Evolutionary conservation across 2,888 invertebrate species (phyloP).

Genomic region (Cyclophora punctaria): DNA sequence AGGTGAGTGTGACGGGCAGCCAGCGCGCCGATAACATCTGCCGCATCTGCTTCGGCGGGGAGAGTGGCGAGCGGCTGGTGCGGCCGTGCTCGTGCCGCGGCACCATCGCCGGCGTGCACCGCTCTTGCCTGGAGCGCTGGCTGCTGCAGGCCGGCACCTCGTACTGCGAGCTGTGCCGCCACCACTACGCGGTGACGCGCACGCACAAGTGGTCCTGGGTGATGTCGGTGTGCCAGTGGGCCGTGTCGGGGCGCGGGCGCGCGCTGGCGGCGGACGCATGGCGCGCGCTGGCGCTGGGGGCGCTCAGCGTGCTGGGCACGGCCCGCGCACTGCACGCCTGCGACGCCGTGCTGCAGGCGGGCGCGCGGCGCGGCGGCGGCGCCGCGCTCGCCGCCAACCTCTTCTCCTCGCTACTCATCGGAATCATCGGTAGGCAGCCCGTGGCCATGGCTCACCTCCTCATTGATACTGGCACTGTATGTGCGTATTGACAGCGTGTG

Average conservation of each 20-base stretch:
- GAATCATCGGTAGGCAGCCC: conserved; percentile 44
- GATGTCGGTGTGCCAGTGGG: conserved; percentile 57
- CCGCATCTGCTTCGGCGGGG: conserved; percentile 68
- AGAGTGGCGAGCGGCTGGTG: conserved; percentile 62
- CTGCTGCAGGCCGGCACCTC: conserved; percentile 65
- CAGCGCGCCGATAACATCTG: conserved; percentile 54
- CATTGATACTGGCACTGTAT: no score
- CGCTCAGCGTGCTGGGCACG: conserved; percentile 58
- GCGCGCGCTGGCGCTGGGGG: conserved; percentile 58
- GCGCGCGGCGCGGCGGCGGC: conserved; percentile 51
- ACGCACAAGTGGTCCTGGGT: conserved; percentile 68
- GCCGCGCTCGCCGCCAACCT: conserved; percentile 62
- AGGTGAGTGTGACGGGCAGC: conserved; percentile 40
- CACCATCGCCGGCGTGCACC: conserved; percentile 66
- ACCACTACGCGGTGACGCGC: conserved; percentile 63
- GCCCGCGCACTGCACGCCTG: conserved; percentile 67
- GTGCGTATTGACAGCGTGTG: neutral
- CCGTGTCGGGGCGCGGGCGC: conserved; percentile 53
- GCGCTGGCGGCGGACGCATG: conserved; percentile 58
- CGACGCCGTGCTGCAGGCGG: conserved; percentile 62
- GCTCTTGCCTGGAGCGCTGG: conserved; percentile 67
- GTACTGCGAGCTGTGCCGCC: conserved; percentile 66
- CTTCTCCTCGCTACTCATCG: conserved; percentile 62
- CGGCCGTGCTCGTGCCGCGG: conserved; percentile 66
- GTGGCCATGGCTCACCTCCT: no score